Percentiles rank a stretch among this genome's conserved stretches.
Evolutionary conservation across 2,113 vertebrate species (phyloP).

Genomic region (Progne subis): DNA sequence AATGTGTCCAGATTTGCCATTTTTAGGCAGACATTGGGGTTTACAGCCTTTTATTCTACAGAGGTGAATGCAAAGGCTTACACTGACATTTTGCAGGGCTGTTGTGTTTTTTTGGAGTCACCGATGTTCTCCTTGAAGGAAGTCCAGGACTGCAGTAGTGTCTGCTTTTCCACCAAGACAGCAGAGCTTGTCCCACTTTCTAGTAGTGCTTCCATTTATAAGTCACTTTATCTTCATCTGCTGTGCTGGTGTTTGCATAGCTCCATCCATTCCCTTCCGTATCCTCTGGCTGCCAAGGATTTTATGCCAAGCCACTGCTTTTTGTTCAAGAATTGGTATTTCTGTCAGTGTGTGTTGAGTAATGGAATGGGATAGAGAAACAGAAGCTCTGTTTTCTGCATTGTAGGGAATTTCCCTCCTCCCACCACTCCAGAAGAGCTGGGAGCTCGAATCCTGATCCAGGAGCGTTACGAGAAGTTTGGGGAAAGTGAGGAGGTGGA

Average conservation of each 20-base stretch:
- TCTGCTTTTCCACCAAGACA: background rate
- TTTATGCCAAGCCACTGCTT: background rate
- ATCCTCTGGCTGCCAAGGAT: background rate
- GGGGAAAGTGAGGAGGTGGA: conserved; percentile 98
- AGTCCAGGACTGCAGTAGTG: background rate
- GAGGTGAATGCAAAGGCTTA: background rate
- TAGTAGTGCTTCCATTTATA: background rate
- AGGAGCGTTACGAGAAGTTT: conserved; percentile 98
- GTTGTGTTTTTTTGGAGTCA: background rate
- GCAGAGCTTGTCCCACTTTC: background rate
- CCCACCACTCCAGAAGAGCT: conserved; percentile 96
- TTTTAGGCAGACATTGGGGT: background rate
- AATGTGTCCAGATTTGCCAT: background rate
- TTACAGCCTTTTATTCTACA: background rate
- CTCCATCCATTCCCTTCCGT: background rate
- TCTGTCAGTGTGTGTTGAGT: background rate
- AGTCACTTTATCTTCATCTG: background rate
- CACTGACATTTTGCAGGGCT: background rate
- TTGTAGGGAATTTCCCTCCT: conserved; percentile 93
- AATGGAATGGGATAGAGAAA: background rate
- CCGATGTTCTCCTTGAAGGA: background rate
- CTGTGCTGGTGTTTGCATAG: background rate
- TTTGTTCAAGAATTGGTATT: background rate
- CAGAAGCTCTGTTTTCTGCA: background rate
- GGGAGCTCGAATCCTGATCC: conserved; percentile 95